Evolutionary conservation across 2,797 vertebrate species (phyloP).

Genomic region (Lacerta agilis): DNA sequence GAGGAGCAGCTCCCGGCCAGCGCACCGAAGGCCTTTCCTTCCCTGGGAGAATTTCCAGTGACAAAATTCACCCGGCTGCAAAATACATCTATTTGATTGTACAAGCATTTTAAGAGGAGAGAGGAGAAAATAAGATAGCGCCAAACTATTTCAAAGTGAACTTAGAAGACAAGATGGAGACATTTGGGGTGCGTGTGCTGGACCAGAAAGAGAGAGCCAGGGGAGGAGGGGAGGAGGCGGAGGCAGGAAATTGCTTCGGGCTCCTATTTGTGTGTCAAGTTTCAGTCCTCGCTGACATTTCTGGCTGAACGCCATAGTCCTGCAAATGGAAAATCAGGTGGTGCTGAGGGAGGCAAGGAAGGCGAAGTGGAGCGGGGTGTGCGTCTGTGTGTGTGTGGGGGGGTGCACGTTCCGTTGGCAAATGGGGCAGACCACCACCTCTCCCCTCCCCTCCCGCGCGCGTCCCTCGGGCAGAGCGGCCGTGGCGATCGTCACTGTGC

Average conservation of each 20-base stretch:
- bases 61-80: conserved; percentile 41
- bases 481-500: conserved; percentile 49
- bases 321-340: conserved; percentile 62
- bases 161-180: conserved; percentile 54
- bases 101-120: neutral
- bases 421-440: conserved; percentile 8
- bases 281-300: conserved; percentile 74
- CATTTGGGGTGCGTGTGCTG: conserved; percentile 13
- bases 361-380: neutral
- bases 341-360: conserved; percentile 35
- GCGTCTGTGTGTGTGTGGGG: neutral
- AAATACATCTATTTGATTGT: neutral
- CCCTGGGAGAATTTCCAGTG: conserved; percentile 45
- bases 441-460: neutral
- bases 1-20: conserved; percentile 34
- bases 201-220: neutral
- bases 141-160: conserved; percentile 73
- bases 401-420: neutral
- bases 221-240: conserved; percentile 38
- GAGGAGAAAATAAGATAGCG: neutral
- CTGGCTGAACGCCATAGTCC: conserved; percentile 73
- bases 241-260: conserved; percentile 59
- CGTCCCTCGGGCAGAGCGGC: conserved; percentile 28
- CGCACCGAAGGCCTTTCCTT: conserved; percentile 50
- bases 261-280: conserved; percentile 74